Percentiles rank a stretch among this genome's conserved stretches.
Conservation (phyloP, 1,140 invertebrate species). For the Maniola jurtina region DNA sequence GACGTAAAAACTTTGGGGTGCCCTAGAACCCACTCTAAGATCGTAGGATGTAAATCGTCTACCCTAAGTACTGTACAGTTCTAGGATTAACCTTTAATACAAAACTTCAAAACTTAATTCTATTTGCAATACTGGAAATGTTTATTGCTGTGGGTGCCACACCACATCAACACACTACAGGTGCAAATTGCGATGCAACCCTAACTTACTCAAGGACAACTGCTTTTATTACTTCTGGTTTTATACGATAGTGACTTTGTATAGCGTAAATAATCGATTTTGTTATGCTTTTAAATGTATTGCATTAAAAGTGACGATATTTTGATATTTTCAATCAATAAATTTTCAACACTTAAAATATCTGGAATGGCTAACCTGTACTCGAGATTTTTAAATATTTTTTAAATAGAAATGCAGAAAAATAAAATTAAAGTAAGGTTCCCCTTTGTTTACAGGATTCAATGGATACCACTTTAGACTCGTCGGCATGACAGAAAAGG, state of each 20-base stretch:
- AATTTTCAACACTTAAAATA: not conserved
- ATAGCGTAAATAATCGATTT: constrained; percentile 8
- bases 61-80: no score
- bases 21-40: no score
- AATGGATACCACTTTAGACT: constrained; percentile 59
- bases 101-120: no score
- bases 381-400: not conserved
- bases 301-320: not conserved
- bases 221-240: constrained; percentile 25
- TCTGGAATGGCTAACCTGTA: not conserved
- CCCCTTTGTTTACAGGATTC: constrained; percentile 48
- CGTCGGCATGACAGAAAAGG: constrained; percentile 74
- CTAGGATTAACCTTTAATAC: no score
- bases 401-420: not conserved
- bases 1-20: no score
- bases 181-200: constrained; percentile 26
- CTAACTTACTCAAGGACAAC: constrained; percentile 32
- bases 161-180: not conserved
- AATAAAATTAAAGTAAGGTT: not conserved
- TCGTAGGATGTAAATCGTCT: no score
- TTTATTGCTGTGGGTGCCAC: not conserved
- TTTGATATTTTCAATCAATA: constrained; percentile 4
- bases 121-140: not conserved
- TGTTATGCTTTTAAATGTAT: constrained; percentile 1
- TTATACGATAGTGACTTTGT: constrained; percentile 10